Conservation (phyloP, 1,140 invertebrate genomes). For the Musca vetustissima region DNA sequence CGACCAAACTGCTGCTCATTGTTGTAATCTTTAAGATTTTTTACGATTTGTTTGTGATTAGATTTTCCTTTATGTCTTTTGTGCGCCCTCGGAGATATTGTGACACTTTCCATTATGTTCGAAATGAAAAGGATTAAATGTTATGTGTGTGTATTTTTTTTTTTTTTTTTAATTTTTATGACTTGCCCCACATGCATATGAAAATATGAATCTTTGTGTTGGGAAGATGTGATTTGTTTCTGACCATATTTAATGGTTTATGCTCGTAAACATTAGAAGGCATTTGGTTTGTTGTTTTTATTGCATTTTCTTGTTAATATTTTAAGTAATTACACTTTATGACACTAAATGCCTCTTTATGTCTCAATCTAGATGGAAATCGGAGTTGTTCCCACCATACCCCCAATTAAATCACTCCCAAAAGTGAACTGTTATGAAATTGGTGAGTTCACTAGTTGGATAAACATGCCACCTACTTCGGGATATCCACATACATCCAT, state of each 20-base stretch:
- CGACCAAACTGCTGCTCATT: neutral
- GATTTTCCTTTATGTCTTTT: conserved; percentile 5
- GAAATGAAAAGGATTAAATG: conserved; percentile 1
- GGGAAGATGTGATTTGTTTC: neutral
- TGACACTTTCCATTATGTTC: conserved; percentile 3
- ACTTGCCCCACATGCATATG: neutral
- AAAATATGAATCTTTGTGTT: neutral
- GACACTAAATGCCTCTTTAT: neutral
- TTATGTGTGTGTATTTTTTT: conserved; percentile 11
- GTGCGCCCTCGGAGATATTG: conserved; percentile 5
- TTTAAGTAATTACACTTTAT: conserved; percentile 17
- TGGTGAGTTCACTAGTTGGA: too few species aligned
- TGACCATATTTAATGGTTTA: neutral
- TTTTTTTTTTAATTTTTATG: conserved; percentile 8
- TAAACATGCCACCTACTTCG: too few species aligned
- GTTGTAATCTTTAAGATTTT: neutral
- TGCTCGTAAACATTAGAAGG: conserved; percentile 10
- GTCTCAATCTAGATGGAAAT: neutral
- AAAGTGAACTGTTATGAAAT: too few species aligned
- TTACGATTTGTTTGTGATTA: conserved; percentile 18
- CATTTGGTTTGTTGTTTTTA: neutral
- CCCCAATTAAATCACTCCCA: too few species aligned
- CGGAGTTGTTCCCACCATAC: too few species aligned
- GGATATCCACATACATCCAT: too few species aligned
- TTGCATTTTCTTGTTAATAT: conserved; percentile 6